Percentiles rank a stretch among this genome's conserved stretches.
phyloP scores from a whole-genome alignment of 2,888 invertebrate genomes.

The Nipponacmea schrenckii region DNA sequence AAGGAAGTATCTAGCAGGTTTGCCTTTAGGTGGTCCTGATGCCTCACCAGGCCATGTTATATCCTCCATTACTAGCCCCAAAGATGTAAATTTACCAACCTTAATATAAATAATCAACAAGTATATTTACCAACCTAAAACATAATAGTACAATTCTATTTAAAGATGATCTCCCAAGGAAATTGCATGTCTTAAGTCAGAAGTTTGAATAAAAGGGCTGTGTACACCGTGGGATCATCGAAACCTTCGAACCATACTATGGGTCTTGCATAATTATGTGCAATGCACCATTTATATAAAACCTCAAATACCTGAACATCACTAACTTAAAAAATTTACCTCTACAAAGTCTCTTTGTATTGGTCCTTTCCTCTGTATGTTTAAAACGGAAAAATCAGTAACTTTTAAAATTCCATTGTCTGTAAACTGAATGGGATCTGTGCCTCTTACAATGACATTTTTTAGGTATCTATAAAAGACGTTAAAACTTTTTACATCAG shows the following conservation, averaged over 20 bases:
- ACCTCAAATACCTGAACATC: no score
- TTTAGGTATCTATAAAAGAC: not conserved
- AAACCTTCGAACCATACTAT: no score
- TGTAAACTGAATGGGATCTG: constrained; percentile 7
- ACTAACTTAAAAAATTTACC: not conserved
- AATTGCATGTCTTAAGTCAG: no score
- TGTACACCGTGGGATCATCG: no score
- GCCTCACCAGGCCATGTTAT: constrained; percentile 98
- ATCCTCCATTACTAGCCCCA: constrained; percentile 89
- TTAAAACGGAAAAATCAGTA: constrained; percentile 3
- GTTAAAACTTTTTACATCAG: no score
- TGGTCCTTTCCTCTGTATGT: constrained; percentile 2
- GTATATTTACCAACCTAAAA: no score
- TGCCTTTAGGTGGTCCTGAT: constrained; percentile 96
- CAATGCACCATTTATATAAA: no score
- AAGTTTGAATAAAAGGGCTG: no score
- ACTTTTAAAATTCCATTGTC: constrained; percentile 5
- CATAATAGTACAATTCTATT: no score
- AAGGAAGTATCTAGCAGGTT: constrained; percentile 96
- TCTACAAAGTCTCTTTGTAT: constrained; percentile 1
- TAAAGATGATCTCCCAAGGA: no score
- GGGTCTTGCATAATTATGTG: no score
- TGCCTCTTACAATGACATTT: not conserved
- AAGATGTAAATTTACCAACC: constrained; percentile 93
- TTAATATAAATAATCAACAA: constrained; percentile 67